Evolutionary conservation across 2,113 vertebrate species (phyloP).

Genomic region (Gulo gulo): DNA sequence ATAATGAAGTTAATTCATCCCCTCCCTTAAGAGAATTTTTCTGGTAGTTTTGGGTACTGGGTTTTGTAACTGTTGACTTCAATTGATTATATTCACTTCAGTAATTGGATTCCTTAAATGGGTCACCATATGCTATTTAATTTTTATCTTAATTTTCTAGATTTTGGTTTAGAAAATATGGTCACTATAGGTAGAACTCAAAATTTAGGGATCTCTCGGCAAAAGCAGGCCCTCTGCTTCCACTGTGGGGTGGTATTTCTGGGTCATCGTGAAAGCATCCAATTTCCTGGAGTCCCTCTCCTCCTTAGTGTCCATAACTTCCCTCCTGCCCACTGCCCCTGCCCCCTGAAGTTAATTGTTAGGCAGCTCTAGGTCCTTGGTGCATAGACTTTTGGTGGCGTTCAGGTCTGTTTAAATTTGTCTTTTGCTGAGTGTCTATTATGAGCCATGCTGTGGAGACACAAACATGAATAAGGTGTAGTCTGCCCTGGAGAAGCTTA

Average conservation of each 20-base stretch:
- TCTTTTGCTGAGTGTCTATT: not conserved
- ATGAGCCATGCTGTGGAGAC: not conserved
- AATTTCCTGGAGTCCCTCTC: not conserved
- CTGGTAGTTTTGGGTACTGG: not conserved
- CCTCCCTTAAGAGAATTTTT: not conserved
- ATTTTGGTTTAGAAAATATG: not conserved
- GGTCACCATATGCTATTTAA: not conserved
- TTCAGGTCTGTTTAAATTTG: not conserved
- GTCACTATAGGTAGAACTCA: not conserved
- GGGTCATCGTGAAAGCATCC: not conserved
- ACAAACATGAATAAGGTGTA: rapidly evolving
- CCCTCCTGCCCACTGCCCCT: rapidly evolving
- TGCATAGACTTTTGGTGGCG: rapidly evolving
- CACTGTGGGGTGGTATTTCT: not conserved
- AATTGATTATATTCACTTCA: not conserved
- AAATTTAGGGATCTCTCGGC: not conserved
- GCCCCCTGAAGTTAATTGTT: rapidly evolving
- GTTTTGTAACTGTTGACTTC: not conserved
- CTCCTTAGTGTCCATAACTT: not conserved
- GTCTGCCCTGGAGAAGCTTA: not conserved
- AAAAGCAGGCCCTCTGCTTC: not conserved
- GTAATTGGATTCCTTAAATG: not conserved
- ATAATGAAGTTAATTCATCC: not conserved
- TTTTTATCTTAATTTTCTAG: not conserved
- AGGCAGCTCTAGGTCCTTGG: not conserved